A percentile compares a stretch with the other conserved stretches of the same genome.
Conservation (phyloP, 2,113 vertebrate genomes). For the Phyllopteryx taeniolatus region DNA sequence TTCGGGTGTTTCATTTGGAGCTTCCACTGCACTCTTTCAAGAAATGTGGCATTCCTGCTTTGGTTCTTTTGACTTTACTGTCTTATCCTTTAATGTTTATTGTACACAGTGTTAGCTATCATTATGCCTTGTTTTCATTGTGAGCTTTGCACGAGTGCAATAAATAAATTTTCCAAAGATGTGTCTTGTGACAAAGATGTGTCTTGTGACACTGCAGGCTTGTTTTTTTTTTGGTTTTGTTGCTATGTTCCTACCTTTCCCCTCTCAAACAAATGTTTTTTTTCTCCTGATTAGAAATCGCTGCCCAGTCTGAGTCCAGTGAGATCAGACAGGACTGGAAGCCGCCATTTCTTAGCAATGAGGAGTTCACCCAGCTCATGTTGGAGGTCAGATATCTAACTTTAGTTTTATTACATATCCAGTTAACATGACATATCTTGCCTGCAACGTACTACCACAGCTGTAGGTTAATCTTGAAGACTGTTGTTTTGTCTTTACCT, state of each 20-base stretch:
- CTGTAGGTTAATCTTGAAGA: not conserved
- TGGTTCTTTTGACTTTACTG: not conserved
- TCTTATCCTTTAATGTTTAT: not conserved
- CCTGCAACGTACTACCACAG: not conserved
- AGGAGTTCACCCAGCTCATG: constrained; percentile 99
- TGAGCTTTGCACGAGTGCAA: constrained; percentile 9
- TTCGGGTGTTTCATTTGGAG: no score
- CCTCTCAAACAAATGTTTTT: not conserved
- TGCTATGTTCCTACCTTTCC: not conserved
- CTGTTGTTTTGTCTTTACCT: not conserved
- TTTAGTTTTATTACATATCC: not conserved
- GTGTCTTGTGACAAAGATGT: constrained; percentile 1
- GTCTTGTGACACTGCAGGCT: constrained; percentile 4
- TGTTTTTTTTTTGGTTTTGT: not conserved
- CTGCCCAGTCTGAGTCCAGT: constrained; percentile 96
- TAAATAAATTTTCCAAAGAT: not conserved
- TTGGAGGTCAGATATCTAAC: constrained; percentile 83
- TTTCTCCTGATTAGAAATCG: constrained; percentile 80
- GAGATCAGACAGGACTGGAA: constrained; percentile 99
- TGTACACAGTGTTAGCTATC: constrained; percentile 12
- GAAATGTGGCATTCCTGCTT: no score
- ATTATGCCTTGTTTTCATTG: constrained; percentile 15
- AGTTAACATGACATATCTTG: not conserved
- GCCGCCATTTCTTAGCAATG: constrained; percentile 97
- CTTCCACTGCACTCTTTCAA: no score